A percentile compares a stretch with the other conserved stretches of the same genome.
These are phyloP conservation scores for Diachrysia chrysitis DNA, from an alignment of 2,888 invertebrate genomes.

Conservation along the genomic window DNA sequence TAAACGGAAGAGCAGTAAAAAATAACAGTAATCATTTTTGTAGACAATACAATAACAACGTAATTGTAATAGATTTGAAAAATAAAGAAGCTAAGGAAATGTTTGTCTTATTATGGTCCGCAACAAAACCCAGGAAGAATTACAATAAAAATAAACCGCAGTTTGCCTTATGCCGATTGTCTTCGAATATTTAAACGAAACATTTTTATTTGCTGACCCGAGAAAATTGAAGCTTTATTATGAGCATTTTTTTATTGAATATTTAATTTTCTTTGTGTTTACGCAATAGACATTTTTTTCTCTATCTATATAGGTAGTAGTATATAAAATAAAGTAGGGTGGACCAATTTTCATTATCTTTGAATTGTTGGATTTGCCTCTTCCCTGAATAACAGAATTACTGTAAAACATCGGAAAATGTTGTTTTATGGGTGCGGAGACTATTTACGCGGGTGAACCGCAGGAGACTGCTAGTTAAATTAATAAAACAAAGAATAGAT, in stretches of 20 bases:
- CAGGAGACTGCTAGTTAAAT: too few species aligned
- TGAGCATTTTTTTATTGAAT: conserved; percentile 23
- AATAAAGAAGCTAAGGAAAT: not conserved
- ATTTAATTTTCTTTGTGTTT: conserved; percentile 2
- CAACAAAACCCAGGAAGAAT: not conserved
- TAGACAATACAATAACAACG: not conserved
- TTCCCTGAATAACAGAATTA: too few species aligned
- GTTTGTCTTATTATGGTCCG: not conserved
- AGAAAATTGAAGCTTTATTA: conserved; percentile 11
- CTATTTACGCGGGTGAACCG: too few species aligned
- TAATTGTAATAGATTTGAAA: not conserved
- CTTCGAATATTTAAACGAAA: not conserved
- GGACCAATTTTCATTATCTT: too few species aligned
- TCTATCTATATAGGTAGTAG: too few species aligned
- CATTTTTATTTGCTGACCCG: not conserved
- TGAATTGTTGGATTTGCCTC: too few species aligned
- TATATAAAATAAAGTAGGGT: too few species aligned
- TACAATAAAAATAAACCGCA: conserved; percentile 4
- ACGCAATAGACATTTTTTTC: too few species aligned
- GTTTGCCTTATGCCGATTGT: conserved; percentile 9
- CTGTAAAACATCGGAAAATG: too few species aligned
- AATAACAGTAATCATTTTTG: not conserved
- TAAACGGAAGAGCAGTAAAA: too few species aligned
- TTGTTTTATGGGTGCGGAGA: too few species aligned
- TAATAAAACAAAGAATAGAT: too few species aligned